phyloP scores from a whole-genome alignment of 1,140 invertebrate species.

The Calliphora vicina region DNA sequence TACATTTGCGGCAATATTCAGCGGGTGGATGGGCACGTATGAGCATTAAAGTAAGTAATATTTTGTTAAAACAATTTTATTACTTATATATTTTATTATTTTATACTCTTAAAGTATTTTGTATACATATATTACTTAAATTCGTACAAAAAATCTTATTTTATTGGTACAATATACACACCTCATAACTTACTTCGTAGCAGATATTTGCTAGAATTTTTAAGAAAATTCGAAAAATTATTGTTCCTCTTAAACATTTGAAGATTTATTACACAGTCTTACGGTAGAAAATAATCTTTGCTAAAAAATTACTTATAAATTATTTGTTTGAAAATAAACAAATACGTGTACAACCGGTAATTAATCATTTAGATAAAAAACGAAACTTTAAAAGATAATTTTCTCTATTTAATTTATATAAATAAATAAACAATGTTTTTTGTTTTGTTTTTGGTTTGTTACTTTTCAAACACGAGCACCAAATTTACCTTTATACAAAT shows the following conservation, averaged over 20 bases:
- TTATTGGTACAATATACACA: background rate
- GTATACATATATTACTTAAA: background rate
- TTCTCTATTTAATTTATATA: constrained; percentile 18
- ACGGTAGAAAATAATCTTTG: background rate
- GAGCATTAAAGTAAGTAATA: background rate
- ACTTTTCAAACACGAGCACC: background rate
- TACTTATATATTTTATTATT: background rate
- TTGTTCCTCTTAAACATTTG: background rate
- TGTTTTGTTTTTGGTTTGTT: no score
- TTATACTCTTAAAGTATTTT: background rate
- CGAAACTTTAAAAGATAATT: constrained; percentile 24
- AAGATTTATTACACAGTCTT: background rate
- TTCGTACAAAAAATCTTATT: background rate
- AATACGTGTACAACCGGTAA: background rate
- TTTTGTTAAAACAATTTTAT: background rate
- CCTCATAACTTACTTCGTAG: no score
- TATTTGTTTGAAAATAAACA: constrained; percentile 24
- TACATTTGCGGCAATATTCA: background rate
- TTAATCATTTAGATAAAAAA: constrained; percentile 26
- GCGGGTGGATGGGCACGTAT: background rate
- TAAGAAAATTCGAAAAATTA: background rate
- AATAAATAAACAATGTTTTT: constrained; percentile 11
- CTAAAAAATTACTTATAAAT: constrained; percentile 1
- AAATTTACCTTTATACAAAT: background rate
- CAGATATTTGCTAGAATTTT: no score